These are phyloP conservation scores for Diarsia dahlii DNA, from an alignment of 2,888 invertebrate species.

Conservation along the genomic window DNA sequence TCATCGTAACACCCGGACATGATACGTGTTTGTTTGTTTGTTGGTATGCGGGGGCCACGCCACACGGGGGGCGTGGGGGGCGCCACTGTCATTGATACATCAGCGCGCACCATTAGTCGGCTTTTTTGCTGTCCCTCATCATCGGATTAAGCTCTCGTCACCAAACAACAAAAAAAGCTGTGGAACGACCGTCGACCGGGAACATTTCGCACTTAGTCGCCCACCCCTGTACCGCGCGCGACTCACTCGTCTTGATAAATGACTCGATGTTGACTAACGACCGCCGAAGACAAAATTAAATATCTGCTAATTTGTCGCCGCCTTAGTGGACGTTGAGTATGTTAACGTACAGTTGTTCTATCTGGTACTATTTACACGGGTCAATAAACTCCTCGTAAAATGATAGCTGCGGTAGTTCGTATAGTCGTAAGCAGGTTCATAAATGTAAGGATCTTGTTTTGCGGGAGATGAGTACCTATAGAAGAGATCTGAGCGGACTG, in stretches of 20 bases:
- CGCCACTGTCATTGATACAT: conserved; percentile 70
- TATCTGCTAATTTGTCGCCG: conserved; percentile 27
- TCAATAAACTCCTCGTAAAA: conserved; percentile 51
- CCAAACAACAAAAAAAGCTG: conserved; percentile 67
- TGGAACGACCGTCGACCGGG: conserved; percentile 62
- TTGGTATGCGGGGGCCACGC: conserved; percentile 20
- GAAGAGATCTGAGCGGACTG: conserved; percentile 14
- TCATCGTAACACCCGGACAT: conserved; percentile 25
- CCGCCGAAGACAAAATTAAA: conserved; percentile 15
- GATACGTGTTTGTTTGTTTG: conserved; percentile 61
- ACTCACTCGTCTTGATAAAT: conserved; percentile 65
- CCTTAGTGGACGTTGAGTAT: conserved; percentile 2
- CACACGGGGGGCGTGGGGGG: conserved; percentile 15
- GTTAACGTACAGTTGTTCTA: conserved; percentile 12
- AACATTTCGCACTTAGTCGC: conserved; percentile 77
- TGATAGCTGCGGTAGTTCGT: conserved; percentile 17
- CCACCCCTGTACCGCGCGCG: conserved; percentile 55
- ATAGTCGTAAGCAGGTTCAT: conserved; percentile 6
- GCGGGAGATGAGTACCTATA: conserved; percentile 13
- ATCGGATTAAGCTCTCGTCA: conserved; percentile 73
- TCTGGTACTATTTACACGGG: conserved; percentile 13
- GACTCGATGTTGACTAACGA: conserved; percentile 41
- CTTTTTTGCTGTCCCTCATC: conserved; percentile 70
- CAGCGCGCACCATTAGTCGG: conserved; percentile 70
- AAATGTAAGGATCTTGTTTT: conserved; percentile 35